phyloP scores from a whole-genome alignment of 2,888 invertebrate genomes.

The Acronicta leporina region DNA sequence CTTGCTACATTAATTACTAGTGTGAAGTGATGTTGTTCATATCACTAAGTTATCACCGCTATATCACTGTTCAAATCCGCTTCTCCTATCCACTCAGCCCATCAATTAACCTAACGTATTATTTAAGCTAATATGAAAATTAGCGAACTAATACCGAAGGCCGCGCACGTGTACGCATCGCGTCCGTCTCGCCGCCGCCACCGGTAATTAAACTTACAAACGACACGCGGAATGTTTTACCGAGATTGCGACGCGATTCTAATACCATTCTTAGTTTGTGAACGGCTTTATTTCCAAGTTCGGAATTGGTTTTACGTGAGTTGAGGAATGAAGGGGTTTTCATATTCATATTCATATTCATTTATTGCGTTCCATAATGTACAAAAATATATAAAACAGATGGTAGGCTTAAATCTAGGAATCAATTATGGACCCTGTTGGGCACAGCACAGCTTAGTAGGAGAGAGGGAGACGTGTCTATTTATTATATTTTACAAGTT shows the following conservation, averaged over 20 bases:
- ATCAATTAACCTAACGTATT: constrained; percentile 74
- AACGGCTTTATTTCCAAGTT: constrained; percentile 54
- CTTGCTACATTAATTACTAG: too few species aligned
- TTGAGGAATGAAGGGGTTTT: constrained; percentile 14
- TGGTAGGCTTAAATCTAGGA: too few species aligned
- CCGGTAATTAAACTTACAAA: constrained; percentile 73
- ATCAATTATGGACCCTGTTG: too few species aligned
- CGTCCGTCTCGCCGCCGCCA: constrained; percentile 55
- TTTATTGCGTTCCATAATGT: too few species aligned
- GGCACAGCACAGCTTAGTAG: too few species aligned
- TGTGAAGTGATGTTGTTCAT: too few species aligned
- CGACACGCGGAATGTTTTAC: constrained; percentile 66
- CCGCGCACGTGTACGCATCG: constrained; percentile 75
- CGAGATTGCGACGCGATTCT: constrained; percentile 55
- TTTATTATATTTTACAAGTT: too few species aligned
- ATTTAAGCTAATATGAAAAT: constrained; percentile 88
- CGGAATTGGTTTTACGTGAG: constrained; percentile 46
- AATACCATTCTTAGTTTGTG: constrained; percentile 54
- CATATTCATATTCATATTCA: too few species aligned
- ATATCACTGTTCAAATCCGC: constrained; percentile 23
- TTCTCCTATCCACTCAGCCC: constrained; percentile 25
- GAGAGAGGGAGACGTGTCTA: too few species aligned
- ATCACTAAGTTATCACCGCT: too few species aligned
- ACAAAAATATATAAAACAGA: too few species aligned
- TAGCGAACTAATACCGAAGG: constrained; percentile 83